Evolutionary conservation across 2,888 invertebrate genomes (phyloP).

Genomic region (Drosophila multiciliata): DNA sequence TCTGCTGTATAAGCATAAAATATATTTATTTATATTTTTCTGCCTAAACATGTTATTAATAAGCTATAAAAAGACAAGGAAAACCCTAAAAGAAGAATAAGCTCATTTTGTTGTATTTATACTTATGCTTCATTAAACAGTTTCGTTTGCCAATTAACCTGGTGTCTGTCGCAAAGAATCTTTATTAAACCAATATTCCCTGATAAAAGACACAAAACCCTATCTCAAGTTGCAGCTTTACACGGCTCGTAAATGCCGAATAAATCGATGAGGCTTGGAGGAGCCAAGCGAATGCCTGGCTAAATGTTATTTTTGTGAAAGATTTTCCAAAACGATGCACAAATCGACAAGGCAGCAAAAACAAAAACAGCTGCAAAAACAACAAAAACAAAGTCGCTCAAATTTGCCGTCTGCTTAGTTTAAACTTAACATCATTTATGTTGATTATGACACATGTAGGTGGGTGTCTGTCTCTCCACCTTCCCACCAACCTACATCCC

Average conservation of each 20-base stretch:
- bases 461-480: slow-evolving; percentile 9
- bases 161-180: neutral
- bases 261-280: slow-evolving; percentile 61
- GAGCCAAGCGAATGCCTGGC: slow-evolving; percentile 14
- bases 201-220: neutral
- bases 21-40: neutral
- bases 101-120: neutral
- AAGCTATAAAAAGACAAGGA: neutral
- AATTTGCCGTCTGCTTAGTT: slow-evolving; percentile 71
- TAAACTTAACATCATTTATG: slow-evolving; percentile 75
- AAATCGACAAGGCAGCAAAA: slow-evolving; percentile 51
- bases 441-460: slow-evolving; percentile 75
- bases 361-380: neutral
- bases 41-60: neutral
- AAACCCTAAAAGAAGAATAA: neutral
- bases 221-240: slow-evolving; percentile 21
- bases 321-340: slow-evolving; percentile 80
- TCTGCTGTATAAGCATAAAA: neutral
- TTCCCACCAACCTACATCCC: too few relatives aligned
- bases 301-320: slow-evolving; percentile 69
- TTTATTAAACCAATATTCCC: neutral
- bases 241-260: slow-evolving; percentile 51
- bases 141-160: neutral
- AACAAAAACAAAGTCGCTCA: slow-evolving; percentile 9
- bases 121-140: neutral